Evolutionary conservation across 2,797 vertebrate species (phyloP).

Genomic region (Rhinophrynus dorsalis): DNA sequence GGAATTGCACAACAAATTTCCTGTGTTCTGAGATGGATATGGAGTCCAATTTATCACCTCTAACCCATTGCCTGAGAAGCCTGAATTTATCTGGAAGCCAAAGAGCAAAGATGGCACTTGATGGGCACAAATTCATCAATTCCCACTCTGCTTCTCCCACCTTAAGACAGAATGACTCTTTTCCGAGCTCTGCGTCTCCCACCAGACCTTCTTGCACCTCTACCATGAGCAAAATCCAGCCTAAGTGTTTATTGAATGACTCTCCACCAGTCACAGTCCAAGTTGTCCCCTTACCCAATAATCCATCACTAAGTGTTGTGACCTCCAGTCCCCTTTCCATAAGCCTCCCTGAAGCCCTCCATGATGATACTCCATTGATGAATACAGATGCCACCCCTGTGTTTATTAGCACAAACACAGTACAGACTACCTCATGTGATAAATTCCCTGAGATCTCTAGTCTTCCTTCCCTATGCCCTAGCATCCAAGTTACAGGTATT

Average conservation of each 20-base stretch:
- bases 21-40: constrained; percentile 1
- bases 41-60: constrained; percentile 20
- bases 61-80: constrained; percentile 27
- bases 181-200: not conserved
- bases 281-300: not conserved
- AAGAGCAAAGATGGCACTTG: not conserved
- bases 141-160: not conserved
- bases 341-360: not conserved
- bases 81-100: constrained; percentile 9
- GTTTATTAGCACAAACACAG: not conserved
- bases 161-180: not conserved
- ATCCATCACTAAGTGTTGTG: not conserved
- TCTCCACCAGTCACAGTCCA: constrained; percentile 22
- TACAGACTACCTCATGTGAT: not conserved
- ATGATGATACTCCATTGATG: not conserved
- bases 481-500: not conserved
- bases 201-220: not conserved
- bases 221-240: not conserved
- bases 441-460: not conserved
- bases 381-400: too few relatives aligned
- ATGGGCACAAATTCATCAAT: not conserved
- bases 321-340: not conserved
- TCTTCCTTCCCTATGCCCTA: not conserved
- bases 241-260: not conserved
- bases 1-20: constrained; percentile 2